Evolutionary conservation across 2,113 vertebrate genomes (phyloP).

Genomic region (Pluvianellus socialis): DNA sequence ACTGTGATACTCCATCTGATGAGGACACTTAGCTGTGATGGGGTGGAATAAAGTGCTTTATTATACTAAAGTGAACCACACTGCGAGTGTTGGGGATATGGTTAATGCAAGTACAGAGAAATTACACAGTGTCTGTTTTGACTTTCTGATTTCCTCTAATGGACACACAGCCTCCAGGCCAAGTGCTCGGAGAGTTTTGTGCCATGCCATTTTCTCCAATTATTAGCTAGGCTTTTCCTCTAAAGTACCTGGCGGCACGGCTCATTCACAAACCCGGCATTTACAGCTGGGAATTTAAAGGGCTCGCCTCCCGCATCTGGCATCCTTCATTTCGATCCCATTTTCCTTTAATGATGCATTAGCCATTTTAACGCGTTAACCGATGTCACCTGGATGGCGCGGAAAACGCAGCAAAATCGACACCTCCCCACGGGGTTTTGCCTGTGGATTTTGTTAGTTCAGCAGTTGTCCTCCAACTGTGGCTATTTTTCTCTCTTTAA

Average conservation of each 20-base stretch:
- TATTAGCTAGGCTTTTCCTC: slow-evolving; percentile 1
- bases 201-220: background rate
- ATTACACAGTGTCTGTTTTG: slow-evolving; percentile 34
- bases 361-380: background rate
- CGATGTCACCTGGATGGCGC: background rate
- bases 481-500: background rate
- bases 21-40: slow-evolving; percentile 29
- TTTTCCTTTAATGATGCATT: background rate
- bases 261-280: background rate
- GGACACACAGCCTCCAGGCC: background rate
- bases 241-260: background rate
- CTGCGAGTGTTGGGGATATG: background rate
- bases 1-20: slow-evolving; percentile 14
- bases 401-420: background rate
- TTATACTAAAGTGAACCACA: background rate
- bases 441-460: background rate
- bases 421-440: rapidly evolving
- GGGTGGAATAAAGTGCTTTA: slow-evolving; percentile 39
- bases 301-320: background rate
- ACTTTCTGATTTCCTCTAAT: slow-evolving; percentile 50
- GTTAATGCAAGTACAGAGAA: slow-evolving; percentile 36
- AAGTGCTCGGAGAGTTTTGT: background rate
- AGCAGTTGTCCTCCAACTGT: rapidly evolving
- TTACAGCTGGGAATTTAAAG: background rate
- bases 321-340: background rate